phyloP scores from a whole-genome alignment of 1,140 invertebrate species.

The Macrosteles quadrilineatus region DNA sequence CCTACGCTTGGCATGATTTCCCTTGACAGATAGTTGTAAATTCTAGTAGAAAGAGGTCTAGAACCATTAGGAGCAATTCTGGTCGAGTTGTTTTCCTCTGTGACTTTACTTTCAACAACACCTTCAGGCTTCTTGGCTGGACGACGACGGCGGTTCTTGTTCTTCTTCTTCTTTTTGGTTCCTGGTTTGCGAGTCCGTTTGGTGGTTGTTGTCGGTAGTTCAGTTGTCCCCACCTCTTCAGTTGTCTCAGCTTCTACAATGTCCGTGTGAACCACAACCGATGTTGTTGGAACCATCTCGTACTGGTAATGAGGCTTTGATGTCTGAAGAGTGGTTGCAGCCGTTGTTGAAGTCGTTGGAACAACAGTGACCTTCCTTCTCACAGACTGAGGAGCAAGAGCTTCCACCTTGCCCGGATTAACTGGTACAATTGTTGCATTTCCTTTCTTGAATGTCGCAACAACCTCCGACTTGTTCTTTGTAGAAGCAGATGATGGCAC shows the following conservation, averaged over 20 bases:
- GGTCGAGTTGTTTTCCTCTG: slow-evolving; percentile 54
- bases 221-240: slow-evolving; percentile 34
- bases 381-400: slow-evolving; percentile 35
- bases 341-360: slow-evolving; percentile 40
- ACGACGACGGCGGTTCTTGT: slow-evolving; percentile 57
- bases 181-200: slow-evolving; percentile 37
- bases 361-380: slow-evolving; percentile 31
- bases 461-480: slow-evolving; percentile 33
- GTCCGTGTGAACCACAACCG: slow-evolving; percentile 35
- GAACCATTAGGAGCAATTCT: slow-evolving; percentile 52
- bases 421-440: slow-evolving; percentile 30
- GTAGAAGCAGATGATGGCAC: slow-evolving; percentile 37
- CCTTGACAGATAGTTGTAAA: slow-evolving; percentile 74
- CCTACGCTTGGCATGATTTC: slow-evolving; percentile 79
- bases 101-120: slow-evolving; percentile 50
- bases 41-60: slow-evolving; percentile 63
- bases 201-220: slow-evolving; percentile 35
- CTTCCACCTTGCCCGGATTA: slow-evolving; percentile 9
- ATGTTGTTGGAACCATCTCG: slow-evolving; percentile 42
- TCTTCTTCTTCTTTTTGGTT: slow-evolving; percentile 55
- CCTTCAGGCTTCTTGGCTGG: slow-evolving; percentile 44
- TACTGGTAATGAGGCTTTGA: slow-evolving; percentile 41
- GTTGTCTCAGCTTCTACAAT: slow-evolving; percentile 33
- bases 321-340: slow-evolving; percentile 36
- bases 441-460: slow-evolving; percentile 31